phyloP scores from a whole-genome alignment of 1,140 invertebrate genomes.

The Drosophila repleta region DNA sequence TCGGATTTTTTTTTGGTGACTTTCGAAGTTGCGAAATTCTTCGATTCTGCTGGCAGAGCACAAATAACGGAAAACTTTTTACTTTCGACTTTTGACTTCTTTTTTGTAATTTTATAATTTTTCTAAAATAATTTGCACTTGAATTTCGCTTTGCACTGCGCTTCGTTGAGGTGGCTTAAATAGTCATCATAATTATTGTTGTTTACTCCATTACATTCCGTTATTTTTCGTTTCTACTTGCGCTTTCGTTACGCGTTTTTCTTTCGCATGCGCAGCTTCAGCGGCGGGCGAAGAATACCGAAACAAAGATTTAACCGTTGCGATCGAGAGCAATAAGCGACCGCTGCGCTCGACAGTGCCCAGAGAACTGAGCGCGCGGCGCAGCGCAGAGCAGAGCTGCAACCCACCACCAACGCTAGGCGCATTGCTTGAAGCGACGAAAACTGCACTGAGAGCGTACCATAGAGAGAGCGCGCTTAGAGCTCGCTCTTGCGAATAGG shows the following conservation, averaged over 20 bases:
- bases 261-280: conserved; percentile 62
- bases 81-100: conserved; percentile 41
- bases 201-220: conserved; percentile 21
- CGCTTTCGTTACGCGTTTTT: conserved; percentile 48
- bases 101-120: neutral
- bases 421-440: conserved; percentile 7
- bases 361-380: conserved; percentile 34
- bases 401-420: conserved; percentile 5
- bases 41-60: conserved; percentile 66
- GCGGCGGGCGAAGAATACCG: conserved; percentile 2
- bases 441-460: neutral
- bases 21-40: conserved; percentile 51
- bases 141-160: conserved; percentile 26
- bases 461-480: conserved; percentile 8
- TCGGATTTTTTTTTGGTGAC: conserved; percentile 43
- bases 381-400: neutral
- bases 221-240: conserved; percentile 33
- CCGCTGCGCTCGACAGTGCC: conserved; percentile 30
- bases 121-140: conserved; percentile 39
- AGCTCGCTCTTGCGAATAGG: neutral
- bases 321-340: conserved; percentile 4
- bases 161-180: conserved; percentile 30
- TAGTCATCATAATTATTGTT: conserved; percentile 34
- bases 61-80: conserved; percentile 25
- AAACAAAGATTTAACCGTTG: conserved; percentile 1